Conservation (phyloP, 2,797 vertebrate species). For the Alouatta caraya region DNA sequence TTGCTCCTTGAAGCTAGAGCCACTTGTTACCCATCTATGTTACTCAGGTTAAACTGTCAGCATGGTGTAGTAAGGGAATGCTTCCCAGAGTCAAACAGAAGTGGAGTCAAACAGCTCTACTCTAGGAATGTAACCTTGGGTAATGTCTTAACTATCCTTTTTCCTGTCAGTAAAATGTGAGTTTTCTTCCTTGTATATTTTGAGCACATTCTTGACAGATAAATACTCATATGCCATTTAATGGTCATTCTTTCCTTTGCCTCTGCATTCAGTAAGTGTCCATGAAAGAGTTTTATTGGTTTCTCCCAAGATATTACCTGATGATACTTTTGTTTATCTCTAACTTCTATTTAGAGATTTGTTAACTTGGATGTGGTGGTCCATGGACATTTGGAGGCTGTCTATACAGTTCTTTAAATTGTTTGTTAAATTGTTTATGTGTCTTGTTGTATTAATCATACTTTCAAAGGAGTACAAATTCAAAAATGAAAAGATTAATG, state of each 20-base stretch:
- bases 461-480: neutral
- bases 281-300: neutral
- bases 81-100: neutral
- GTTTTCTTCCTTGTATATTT: neutral
- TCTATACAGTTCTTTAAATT: neutral
- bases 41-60: neutral
- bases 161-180: neutral
- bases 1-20: neutral
- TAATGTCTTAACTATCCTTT: neutral
- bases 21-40: neutral
- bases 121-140: neutral
- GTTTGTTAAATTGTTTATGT: neutral
- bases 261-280: neutral
- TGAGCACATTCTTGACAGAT: neutral
- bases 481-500: neutral
- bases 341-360: neutral
- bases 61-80: fast-evolving
- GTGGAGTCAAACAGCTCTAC: neutral
- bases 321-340: neutral
- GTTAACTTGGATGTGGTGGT: neutral
- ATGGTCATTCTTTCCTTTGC: neutral
- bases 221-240: neutral
- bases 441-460: neutral
- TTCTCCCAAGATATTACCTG: neutral
- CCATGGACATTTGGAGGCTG: neutral